Base-by-base conservation (phyloP, 2,797 vertebrate genomes). In the Betta splendens region DNA sequence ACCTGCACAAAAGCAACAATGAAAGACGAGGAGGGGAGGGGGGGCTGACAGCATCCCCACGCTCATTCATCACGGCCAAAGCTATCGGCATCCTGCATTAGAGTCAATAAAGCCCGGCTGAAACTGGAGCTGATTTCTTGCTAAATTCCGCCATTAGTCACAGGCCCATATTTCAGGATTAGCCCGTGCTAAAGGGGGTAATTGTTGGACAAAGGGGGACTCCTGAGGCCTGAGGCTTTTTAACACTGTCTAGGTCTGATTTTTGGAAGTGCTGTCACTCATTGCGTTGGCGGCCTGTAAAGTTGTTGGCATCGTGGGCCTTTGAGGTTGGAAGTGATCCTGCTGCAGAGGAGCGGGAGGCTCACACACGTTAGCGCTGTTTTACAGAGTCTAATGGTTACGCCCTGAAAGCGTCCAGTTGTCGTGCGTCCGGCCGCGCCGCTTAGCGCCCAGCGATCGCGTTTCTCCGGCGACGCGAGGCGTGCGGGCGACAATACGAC, bases 81-180 rank as follows among this genome's bases (percentile, higher is more conserved):
- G 93, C 90, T 91, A 93, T 93, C 91, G 89, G 89, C 94, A 90
- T 93, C 91, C 81, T 91, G 89, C 92, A 89, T 92, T 93, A 91
- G 94, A 93, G 81, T 91, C 87, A 91, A 93, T 91, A 91, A 92
- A 91, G 78, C 85, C 87, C 84, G 72, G 84, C n/a, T 97, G 97
- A 97, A 99, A 98, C 94, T 82, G 86, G 96, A 99, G 93, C 94
- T 95, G 94, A 94, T 94, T 97, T 98, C 94, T 98, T 97, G 94
- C 95, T 97, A 95, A 96, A 97, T 95, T 98, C 95, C 94, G 79
- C 77, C 93, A 95, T 98, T 97, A 95, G 96, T 97, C 96, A 97
- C 93, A 94, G 95, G 89, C 87, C 89, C 89, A 91, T 77, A 89
- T 91, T 92, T 92, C 87, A 89, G 87, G 88, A 92, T 92, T 92